Conservation (phyloP, 1,140 invertebrate species). For the Zaprionus inermis region DNA sequence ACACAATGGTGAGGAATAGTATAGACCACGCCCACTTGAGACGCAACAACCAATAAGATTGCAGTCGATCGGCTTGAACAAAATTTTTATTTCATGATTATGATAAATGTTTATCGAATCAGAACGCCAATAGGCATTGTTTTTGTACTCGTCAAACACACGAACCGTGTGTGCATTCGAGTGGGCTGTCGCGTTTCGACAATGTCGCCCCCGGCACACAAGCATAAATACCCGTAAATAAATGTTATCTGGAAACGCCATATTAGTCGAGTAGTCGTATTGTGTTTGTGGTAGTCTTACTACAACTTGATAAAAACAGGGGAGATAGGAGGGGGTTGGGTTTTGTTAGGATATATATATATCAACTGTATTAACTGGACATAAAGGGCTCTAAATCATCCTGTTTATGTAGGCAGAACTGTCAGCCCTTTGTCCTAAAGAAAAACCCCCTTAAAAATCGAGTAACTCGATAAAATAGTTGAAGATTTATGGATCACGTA, state of each 20-base stretch:
- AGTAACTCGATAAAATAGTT: not conserved
- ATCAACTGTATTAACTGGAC: not conserved
- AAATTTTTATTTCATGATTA: constrained; percentile 80
- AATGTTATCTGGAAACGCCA: constrained; percentile 76
- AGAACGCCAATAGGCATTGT: constrained; percentile 70
- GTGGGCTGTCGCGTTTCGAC: constrained; percentile 73
- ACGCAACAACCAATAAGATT: constrained; percentile 69
- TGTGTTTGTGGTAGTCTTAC: constrained; percentile 21
- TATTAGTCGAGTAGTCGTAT: constrained; percentile 63
- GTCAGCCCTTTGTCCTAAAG: not conserved
- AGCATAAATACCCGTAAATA: constrained; percentile 68
- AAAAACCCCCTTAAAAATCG: not conserved
- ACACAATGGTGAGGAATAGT: not conserved
- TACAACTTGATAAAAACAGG: constrained; percentile 37
- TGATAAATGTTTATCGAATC: constrained; percentile 84
- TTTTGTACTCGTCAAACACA: constrained; percentile 25
- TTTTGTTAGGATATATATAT: constrained; percentile 10
- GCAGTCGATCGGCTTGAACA: constrained; percentile 65
- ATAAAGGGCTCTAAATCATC: not conserved
- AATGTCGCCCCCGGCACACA: constrained; percentile 55
- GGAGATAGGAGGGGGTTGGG: not conserved
- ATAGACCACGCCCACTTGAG: constrained; percentile 57
- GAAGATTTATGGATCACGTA: not conserved
- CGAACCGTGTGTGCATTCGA: constrained; percentile 34
- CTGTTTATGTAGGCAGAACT: not conserved